Evolutionary conservation across 53 echinoderm and acorn worm genomes (phyloP), one percentile per base, ranked within the genome.

Genomic region (Antedon mediterranea): DNA sequence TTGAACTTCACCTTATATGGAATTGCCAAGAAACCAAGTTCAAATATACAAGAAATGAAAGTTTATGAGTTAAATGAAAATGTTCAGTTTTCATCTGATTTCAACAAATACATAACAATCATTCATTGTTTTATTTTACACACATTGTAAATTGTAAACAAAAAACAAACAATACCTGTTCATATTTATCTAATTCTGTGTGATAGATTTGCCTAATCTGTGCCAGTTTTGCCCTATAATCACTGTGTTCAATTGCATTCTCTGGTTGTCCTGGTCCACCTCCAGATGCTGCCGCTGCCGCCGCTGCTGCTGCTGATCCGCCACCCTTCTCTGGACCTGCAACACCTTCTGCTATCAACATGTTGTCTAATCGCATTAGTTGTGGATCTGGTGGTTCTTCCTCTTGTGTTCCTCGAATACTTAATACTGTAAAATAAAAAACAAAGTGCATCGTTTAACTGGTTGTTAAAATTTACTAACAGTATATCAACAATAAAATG

Each of bases 321-420:
- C 98, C 98, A 6, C 98, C 98, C 75, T 98, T 98, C 88, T 98
- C 98, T n/a, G 98, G 98, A 32, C 98, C 98, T 3, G 98, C 98
- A 32, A 98, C 98, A 18, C 98, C 98, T 82, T 98, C 98, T 26
- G 98, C 98, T 86, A 98, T 98, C 28, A 98, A 84, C 98, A 98
- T 98, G 90, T 98, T 98, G 86, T 98, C 98, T 70, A 98, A 81
- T 30, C 98, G 75, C 98, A 98, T 98, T 72, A 98, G 83, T 43
- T 98, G 98, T 57, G 98, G 98, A 78, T 98, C 98, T 43, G 98
- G 98, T 4, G 98, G 98, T 75, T 98, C 98, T 37, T 98, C 98
- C 33, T 98, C 98, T 72, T 98, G 98, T 29, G 98, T 93, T 28
- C 98, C 98, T 81, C 98, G 84, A 75, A 98, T 98, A 85, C 98